phyloP scores from a whole-genome alignment of 2,113 vertebrate species.

The Polyodon spathula region DNA sequence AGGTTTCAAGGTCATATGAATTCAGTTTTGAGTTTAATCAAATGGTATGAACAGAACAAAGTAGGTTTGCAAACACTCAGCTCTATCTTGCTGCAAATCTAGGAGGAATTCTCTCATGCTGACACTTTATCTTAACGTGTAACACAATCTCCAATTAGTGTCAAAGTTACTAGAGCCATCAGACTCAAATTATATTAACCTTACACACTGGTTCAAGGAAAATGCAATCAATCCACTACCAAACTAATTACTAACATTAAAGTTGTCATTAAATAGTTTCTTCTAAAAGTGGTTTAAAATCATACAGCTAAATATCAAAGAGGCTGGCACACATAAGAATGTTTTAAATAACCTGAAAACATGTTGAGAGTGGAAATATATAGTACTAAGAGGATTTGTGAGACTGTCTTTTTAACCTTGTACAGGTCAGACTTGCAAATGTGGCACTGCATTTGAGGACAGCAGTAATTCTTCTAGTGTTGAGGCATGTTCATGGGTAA shows the following conservation, averaged over 20 bases:
- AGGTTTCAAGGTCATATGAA: slow-evolving; percentile 34
- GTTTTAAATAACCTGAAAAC: slow-evolving; percentile 27
- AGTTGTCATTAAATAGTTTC: slow-evolving; percentile 56
- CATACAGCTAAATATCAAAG: slow-evolving; percentile 39
- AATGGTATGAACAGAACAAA: slow-evolving; percentile 32
- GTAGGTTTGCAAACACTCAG: slow-evolving; percentile 33
- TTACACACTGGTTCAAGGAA: slow-evolving; percentile 47
- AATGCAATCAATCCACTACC: slow-evolving; percentile 46
- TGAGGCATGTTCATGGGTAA: slow-evolving; percentile 57
- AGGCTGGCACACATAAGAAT: slow-evolving; percentile 28
- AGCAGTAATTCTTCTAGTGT: slow-evolving; percentile 54
- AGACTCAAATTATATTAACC: slow-evolving; percentile 54
- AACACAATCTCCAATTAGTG: slow-evolving; percentile 59
- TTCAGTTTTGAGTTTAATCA: slow-evolving; percentile 35
- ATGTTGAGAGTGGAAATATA: slow-evolving; percentile 31
- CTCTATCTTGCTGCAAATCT: slow-evolving; percentile 33
- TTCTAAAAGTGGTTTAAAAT: slow-evolving; percentile 47
- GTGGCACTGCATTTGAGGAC: slow-evolving; percentile 41
- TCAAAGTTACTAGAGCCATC: slow-evolving; percentile 48
- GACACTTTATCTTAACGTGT: slow-evolving; percentile 49
- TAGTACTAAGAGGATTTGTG: slow-evolving; percentile 30
- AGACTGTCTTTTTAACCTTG: slow-evolving; percentile 51
- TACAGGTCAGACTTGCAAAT: slow-evolving; percentile 38
- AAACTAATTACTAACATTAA: slow-evolving; percentile 62
- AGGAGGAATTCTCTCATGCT: slow-evolving; percentile 35